phyloP scores from a whole-genome alignment of 2,888 invertebrate genomes.

The Hirtodrosophila cameraria region DNA sequence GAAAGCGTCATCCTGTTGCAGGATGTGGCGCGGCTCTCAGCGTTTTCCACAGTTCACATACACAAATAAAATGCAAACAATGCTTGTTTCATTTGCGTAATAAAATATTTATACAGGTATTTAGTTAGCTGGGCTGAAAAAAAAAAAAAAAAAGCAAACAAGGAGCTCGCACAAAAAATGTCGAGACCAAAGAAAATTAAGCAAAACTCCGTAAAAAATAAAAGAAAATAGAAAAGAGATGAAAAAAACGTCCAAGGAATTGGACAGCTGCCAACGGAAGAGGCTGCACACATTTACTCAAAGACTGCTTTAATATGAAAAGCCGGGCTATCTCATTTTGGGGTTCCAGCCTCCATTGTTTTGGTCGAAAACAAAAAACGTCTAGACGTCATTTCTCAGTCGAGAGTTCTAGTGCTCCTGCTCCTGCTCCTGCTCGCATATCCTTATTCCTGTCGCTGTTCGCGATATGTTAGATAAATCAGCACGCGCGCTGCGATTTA shows the following conservation, averaged over 20 bases:
- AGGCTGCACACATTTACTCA: conserved; percentile 12
- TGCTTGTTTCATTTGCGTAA: conserved; percentile 78
- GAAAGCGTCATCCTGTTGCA: conserved; percentile 40
- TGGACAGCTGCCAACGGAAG: conserved; percentile 22
- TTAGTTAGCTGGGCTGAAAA: conserved; percentile 68
- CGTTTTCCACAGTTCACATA: conserved; percentile 19
- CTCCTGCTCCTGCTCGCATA: conserved; percentile 4
- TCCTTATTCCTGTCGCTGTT: conserved; percentile 29
- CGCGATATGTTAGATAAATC: conserved; percentile 60
- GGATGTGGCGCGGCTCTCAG: conserved; percentile 54
- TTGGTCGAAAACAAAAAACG: conserved; percentile 56
- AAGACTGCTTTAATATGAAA: conserved; percentile 26
- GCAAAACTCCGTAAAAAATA: conserved; percentile 25
- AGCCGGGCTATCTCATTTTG: conserved; percentile 17
- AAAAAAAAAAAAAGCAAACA: conserved; percentile 38
- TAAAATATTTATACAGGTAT: conserved; percentile 78
- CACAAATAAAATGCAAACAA: conserved; percentile 74
- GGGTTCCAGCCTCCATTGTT: conserved; percentile 24
- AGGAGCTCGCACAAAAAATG: conserved; percentile 11
- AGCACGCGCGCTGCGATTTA: conserved; percentile 53
- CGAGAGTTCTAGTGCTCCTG: conserved; percentile 6
- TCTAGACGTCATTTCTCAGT: conserved; percentile 73
- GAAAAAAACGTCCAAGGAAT: conserved; percentile 17
- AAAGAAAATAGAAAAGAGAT: neutral
- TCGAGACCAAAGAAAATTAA: conserved; percentile 52